Evolutionary conservation across 2,113 vertebrate species (phyloP).

Genomic region (Corythornis madagascariensis): DNA sequence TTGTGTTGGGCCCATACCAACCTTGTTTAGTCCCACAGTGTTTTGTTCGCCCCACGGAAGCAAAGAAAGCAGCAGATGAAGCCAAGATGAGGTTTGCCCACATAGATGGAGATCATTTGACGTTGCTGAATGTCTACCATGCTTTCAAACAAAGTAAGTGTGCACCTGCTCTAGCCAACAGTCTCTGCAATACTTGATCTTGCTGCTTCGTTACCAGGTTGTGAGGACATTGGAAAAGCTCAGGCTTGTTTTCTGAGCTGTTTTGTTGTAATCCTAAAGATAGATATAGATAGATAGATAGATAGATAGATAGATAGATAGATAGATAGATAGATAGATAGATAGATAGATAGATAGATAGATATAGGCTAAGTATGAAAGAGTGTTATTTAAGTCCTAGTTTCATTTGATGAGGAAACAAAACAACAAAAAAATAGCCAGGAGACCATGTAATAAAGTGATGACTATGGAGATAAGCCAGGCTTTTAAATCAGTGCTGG

Average conservation of each 20-base stretch:
- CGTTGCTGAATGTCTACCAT: constrained; percentile 96
- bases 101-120: constrained; percentile 98
- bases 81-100: constrained; percentile 98
- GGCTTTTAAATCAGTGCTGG: not conserved
- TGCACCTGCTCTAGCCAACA: not conserved
- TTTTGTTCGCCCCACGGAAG: constrained; percentile 98
- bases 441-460: not conserved
- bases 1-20: constrained; percentile 99
- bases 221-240: not conserved
- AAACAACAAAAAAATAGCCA: not conserved
- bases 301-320: no score
- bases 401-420: not conserved
- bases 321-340: no score
- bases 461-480: not conserved
- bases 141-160: constrained; percentile 98
- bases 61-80: constrained; percentile 97
- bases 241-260: not conserved
- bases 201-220: not conserved
- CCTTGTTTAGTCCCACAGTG: constrained; percentile 99
- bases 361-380: not conserved
- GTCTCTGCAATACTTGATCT: not conserved
- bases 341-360: no score
- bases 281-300: no score
- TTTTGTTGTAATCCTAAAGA: not conserved
- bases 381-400: not conserved